These are phyloP conservation scores for Polydrusus tereticollis DNA, from an alignment of 2,888 invertebrate genomes.

Conservation along the genomic window DNA sequence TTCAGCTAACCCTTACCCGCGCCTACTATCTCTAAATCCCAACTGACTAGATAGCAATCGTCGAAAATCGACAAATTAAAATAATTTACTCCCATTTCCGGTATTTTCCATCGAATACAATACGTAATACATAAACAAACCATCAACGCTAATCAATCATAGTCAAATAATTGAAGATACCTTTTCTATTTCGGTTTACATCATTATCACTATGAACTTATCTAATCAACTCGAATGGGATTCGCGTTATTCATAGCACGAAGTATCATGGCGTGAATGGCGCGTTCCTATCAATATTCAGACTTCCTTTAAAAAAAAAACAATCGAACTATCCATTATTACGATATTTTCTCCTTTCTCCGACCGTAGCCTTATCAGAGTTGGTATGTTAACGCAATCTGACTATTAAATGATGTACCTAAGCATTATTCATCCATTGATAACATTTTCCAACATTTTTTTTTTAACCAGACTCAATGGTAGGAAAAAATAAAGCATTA, in stretches of 20 bases:
- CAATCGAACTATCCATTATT: too few species aligned
- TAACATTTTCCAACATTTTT: too few species aligned
- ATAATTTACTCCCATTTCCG: neutral
- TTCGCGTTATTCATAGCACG: neutral
- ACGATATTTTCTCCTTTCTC: too few species aligned
- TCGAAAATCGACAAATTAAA: neutral
- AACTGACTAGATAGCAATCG: neutral
- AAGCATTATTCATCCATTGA: too few species aligned
- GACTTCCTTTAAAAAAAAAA: too few species aligned
- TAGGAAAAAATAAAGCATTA: too few species aligned
- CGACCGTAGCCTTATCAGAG: too few species aligned
- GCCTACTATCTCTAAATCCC: neutral
- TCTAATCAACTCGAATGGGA: constrained; percentile 1
- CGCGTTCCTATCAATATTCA: too few species aligned
- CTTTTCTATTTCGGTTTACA: neutral
- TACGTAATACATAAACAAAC: neutral
- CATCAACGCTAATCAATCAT: neutral
- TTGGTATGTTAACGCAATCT: too few species aligned
- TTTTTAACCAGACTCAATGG: too few species aligned
- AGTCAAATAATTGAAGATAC: neutral
- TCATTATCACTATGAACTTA: neutral
- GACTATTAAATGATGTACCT: too few species aligned
- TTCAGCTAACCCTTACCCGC: neutral
- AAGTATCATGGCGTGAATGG: too few species aligned
- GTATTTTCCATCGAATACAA: constrained; percentile 6